phyloP scores from a whole-genome alignment of 2,888 invertebrate species.

The Cephus runcator region DNA sequence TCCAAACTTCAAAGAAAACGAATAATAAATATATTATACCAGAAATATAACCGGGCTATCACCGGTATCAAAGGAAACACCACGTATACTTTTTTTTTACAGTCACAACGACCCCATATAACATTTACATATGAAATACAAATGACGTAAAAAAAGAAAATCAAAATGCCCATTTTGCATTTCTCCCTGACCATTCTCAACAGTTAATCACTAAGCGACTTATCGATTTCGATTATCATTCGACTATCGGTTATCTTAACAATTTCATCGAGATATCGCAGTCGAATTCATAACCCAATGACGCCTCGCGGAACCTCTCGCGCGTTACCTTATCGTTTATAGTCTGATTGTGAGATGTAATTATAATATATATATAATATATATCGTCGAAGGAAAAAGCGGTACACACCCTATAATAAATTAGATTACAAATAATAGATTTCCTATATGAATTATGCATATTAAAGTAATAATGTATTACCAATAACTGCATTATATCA shows the following conservation, averaged over 20 bases:
- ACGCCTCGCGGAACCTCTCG: not conserved
- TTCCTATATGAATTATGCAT: not conserved
- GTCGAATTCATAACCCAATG: not conserved
- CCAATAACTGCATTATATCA: conserved; percentile 12
- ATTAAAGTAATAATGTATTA: conserved; percentile 13
- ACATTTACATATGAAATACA: not conserved
- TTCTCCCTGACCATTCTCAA: not conserved
- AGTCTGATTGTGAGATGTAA: not conserved
- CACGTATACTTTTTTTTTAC: not conserved
- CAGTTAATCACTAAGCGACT: not conserved
- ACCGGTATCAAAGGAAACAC: not conserved
- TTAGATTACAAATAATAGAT: not conserved
- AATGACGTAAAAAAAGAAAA: not conserved
- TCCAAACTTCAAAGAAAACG: not conserved
- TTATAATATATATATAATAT: not conserved
- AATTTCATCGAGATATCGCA: not conserved
- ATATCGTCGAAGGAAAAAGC: not conserved
- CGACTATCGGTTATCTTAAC: not conserved
- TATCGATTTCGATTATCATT: not conserved
- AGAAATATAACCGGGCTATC: not conserved
- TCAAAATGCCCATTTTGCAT: not conserved
- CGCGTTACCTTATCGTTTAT: not conserved
- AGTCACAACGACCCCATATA: too few relatives aligned
- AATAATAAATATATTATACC: not conserved
- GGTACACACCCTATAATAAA: not conserved